phyloP scores from a whole-genome alignment of 2,113 vertebrate species.

The Melanostigma gelatinosum region DNA sequence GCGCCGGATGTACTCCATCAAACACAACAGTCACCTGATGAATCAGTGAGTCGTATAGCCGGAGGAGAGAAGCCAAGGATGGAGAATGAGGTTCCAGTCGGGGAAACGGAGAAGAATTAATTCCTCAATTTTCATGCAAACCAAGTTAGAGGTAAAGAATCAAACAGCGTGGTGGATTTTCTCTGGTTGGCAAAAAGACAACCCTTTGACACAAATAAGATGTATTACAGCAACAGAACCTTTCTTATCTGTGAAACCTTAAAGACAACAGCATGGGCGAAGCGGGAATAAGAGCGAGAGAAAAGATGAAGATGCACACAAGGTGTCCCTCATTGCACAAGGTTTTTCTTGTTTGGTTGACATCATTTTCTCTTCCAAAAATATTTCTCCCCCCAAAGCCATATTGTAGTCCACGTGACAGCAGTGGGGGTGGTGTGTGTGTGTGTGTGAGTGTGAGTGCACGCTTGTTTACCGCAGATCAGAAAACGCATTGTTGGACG shows the following conservation, averaged over 20 bases:
- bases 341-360: constrained; percentile 61
- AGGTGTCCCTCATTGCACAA: constrained; percentile 26
- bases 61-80: constrained; percentile 47
- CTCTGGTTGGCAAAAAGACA: constrained; percentile 38
- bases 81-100: constrained; percentile 46
- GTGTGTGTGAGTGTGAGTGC: constrained; percentile 1
- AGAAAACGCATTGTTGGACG: constrained; percentile 73
- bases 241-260: constrained; percentile 3
- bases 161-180: constrained; percentile 48
- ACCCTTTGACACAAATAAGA: constrained; percentile 11
- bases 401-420: constrained; percentile 67
- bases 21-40: constrained; percentile 70
- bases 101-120: constrained; percentile 45
- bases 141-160: constrained; percentile 45
- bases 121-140: constrained; percentile 42
- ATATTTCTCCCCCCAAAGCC: constrained; percentile 67
- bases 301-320: constrained; percentile 40
- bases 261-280: background rate
- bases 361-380: constrained; percentile 70
- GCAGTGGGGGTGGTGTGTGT: constrained; percentile 35
- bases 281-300: background rate
- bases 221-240: constrained; percentile 34
- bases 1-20: constrained; percentile 62
- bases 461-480: constrained; percentile 31
- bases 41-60: constrained; percentile 61